Conservation (phyloP, 2,113 vertebrate species). For the Malurus elegans region DNA sequence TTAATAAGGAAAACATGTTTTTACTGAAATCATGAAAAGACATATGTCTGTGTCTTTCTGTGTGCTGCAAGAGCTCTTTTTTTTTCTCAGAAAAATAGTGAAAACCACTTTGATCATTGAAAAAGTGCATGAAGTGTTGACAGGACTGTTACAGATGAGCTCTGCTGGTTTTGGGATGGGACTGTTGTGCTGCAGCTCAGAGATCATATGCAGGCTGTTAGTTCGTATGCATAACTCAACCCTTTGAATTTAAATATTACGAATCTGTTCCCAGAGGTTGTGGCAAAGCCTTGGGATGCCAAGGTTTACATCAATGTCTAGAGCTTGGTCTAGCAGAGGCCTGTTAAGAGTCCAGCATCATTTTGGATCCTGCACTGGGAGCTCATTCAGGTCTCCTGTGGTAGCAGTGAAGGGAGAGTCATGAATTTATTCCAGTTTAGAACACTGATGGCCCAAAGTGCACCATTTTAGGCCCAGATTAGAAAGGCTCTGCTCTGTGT, state of each 20-base stretch:
- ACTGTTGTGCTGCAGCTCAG: background rate
- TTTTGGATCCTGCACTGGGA: background rate
- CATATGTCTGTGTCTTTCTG: background rate
- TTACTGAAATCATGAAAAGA: slow-evolving; percentile 21
- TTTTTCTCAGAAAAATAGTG: background rate
- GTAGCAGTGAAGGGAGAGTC: background rate
- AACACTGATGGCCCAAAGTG: background rate
- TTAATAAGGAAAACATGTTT: slow-evolving; percentile 36
- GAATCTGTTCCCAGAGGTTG: background rate
- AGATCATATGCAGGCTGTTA: background rate
- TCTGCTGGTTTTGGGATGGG: background rate
- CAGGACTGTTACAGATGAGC: background rate
- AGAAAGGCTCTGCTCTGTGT: background rate
- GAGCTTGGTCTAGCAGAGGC: background rate
- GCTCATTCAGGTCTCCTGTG: background rate
- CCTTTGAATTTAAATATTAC: background rate
- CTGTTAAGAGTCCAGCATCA: background rate
- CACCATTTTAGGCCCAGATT: background rate
- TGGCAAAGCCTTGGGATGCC: background rate
- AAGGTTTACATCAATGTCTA: background rate
- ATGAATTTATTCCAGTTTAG: background rate
- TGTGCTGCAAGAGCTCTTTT: background rate
- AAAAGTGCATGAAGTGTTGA: background rate
- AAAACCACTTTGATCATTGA: background rate
- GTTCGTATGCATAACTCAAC: background rate